phyloP scores from a whole-genome alignment of 2,113 vertebrate species.

The Chascanopsetta lugubris region DNA sequence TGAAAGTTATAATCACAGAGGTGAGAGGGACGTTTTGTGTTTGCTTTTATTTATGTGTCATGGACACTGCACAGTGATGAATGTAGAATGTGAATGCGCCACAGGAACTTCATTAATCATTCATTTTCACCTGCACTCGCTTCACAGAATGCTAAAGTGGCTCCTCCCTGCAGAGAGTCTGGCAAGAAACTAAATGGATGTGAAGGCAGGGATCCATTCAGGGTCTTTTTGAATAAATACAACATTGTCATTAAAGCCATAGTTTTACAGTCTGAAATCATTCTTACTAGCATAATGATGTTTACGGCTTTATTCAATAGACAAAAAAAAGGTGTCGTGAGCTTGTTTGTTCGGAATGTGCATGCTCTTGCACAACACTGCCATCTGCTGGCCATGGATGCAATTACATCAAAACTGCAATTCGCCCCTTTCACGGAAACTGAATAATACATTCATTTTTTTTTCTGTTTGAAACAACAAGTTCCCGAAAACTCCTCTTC shows the following conservation, averaged over 20 bases:
- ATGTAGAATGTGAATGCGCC: constrained; percentile 29
- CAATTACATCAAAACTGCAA: too few relatives aligned
- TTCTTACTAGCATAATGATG: too few relatives aligned
- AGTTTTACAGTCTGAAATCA: not conserved
- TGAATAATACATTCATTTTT: too few relatives aligned
- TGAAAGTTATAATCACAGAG: constrained; percentile 1
- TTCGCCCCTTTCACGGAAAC: too few relatives aligned
- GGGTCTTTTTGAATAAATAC: constrained; percentile 11
- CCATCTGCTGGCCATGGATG: too few relatives aligned
- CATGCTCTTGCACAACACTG: too few relatives aligned
- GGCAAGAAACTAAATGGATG: constrained; percentile 11
- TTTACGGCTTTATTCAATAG: too few relatives aligned
- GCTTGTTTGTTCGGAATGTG: too few relatives aligned
- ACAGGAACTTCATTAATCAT: constrained; percentile 10
- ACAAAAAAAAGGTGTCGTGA: too few relatives aligned
- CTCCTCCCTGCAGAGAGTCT: constrained; percentile 9
- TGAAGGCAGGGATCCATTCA: constrained; percentile 13
- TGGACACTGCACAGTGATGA: constrained; percentile 37
- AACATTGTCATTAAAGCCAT: constrained; percentile 22
- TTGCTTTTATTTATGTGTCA: constrained; percentile 30
- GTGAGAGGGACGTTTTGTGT: constrained; percentile 18
- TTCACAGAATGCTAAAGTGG: constrained; percentile 24
- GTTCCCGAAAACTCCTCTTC: too few relatives aligned
- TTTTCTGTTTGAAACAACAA: too few relatives aligned
- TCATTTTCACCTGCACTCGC: constrained; percentile 28